Evolutionary conservation across 1,140 invertebrate genomes (phyloP).

Genomic region (Ylistrum balloti): DNA sequence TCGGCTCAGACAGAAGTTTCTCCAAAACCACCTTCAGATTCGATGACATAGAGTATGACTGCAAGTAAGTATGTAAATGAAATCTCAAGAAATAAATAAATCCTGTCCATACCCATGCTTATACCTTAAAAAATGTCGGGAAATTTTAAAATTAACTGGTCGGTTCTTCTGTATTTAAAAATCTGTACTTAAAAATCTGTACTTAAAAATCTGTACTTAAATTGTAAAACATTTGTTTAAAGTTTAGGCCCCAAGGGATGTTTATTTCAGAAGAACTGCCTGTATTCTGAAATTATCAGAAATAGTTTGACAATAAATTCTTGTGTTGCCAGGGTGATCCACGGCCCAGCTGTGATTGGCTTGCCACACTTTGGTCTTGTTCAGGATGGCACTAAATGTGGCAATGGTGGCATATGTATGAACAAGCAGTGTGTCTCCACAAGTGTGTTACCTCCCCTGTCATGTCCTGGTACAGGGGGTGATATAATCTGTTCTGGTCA

Average conservation of each 20-base stretch:
- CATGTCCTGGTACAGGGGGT: slow-evolving; percentile 66
- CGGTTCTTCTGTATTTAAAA: too few relatives aligned
- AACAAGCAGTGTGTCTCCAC: slow-evolving; percentile 72
- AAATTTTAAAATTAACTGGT: too few relatives aligned
- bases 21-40: slow-evolving; percentile 93
- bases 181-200: too few relatives aligned
- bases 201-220: too few relatives aligned
- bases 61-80: slow-evolving; percentile 74
- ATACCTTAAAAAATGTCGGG: too few relatives aligned
- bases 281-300: neutral
- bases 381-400: slow-evolving; percentile 80
- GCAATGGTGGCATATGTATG: slow-evolving; percentile 72
- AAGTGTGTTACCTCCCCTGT: slow-evolving; percentile 62
- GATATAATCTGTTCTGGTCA: slow-evolving; percentile 92
- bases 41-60: slow-evolving; percentile 86
- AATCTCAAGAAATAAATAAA: neutral
- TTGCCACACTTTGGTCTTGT: slow-evolving; percentile 79
- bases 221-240: too few relatives aligned
- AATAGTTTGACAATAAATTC: neutral
- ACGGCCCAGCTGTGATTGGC: slow-evolving; percentile 77
- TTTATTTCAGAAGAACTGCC: too few relatives aligned
- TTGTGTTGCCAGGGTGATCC: slow-evolving; percentile 70
- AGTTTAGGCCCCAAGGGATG: too few relatives aligned
- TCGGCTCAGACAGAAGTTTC: slow-evolving; percentile 90
- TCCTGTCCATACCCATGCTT: neutral